Base-by-base conservation (phyloP, 2,797 vertebrate genomes). In the Ispidina lecontei region DNA sequence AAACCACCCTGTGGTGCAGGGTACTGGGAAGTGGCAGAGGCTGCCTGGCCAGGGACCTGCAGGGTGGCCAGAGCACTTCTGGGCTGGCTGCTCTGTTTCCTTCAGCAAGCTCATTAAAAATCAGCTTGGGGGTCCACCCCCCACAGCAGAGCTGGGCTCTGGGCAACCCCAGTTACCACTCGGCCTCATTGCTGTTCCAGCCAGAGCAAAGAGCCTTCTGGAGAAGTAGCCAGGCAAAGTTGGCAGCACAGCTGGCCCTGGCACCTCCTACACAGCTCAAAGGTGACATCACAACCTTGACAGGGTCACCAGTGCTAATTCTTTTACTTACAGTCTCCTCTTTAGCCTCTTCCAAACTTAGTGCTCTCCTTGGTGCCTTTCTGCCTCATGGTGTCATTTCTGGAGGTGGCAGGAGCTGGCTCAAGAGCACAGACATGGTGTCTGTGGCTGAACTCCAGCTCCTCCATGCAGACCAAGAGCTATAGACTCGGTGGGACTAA, bases 61-160 rank as follows among this genome's bases (percentile, higher is more conserved):
- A 14, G 6, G 3, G 51, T 2, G 16, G 55, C 16, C 67, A 31
- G 56, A 35, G 56, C 31, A 6, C 22, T 68, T 18, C 49, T 25
- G 62, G 3, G 47, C 74, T 2, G 37, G 64, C 55, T 39, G 28
- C 2, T 52, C 51, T 29, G 3, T 21, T 33, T 10, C 51, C 58
- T 31, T 9, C 20, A 23, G 25, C 21, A 4, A 14, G 6, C 28
- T 55, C 33, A 3, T 8, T 28, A 41, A 21, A n/a, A 21, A 23
- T 2, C 2, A 2, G 2, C 26, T 26, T 1, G 2, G 65, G 8
- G 13, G 2, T 22, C 14, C 46, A 10, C n/a, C 1, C 22, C 9
- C 7, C 3, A 4, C 49, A 68, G 80, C 63, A 60, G 28, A 52
- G 25, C 59, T 56, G 7, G 4, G 56, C 52, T 22, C 72, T 17